Base-by-base conservation (phyloP, 2,797 vertebrate genomes). In the Pagetopsis macropterus region DNA sequence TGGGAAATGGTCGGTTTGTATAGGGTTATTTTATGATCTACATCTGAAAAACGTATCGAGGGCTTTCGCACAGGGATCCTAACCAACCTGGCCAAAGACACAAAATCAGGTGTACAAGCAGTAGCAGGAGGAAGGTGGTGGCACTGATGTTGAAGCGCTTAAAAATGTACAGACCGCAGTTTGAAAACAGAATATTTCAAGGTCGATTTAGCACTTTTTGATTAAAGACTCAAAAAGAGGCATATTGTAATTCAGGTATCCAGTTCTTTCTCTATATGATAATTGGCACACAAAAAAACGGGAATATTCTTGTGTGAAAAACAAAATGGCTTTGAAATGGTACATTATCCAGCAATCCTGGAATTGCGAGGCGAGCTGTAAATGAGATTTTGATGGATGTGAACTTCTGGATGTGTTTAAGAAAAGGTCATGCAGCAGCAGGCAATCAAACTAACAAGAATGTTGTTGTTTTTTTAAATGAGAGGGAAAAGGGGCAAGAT, bases 301-400 rank as follows among this genome's bases (percentile, higher is more conserved):
- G n/a, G 55, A 27, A 31, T 16, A 40, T 63, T 43, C 64, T 15
- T n/a, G 41, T 66, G 62, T 48, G 58, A 73, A 82, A 85, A 75
- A 41, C 31, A 65, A 77, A 86, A 78, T 15, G 55, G 69, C 66
- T 77, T 70, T 71, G 71, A 81, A 86, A 85, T 76, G 59, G 64
- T 70, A 77, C 73, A 75, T 70, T 65, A 78, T 77, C 68, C 75
- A 75, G 44, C 71, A 66, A 60, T 58, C 86, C 59, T 79, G 48
- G 89, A 87, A 89, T 87, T 85, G 70, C 58, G 7, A 70, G 71
- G 75, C 54, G 0, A 78, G 79, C 63, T 75, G 70, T 76, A 86
- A 91, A 89, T 89, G 57, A 85, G 79, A 84, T 82, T 88, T 84
- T 82, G 86, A 88, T 86, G 79, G 77, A 88, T 85, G 82, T 81